Evolutionary conservation across 2,113 vertebrate species (phyloP).

Genomic region (Isichthys henryi): DNA sequence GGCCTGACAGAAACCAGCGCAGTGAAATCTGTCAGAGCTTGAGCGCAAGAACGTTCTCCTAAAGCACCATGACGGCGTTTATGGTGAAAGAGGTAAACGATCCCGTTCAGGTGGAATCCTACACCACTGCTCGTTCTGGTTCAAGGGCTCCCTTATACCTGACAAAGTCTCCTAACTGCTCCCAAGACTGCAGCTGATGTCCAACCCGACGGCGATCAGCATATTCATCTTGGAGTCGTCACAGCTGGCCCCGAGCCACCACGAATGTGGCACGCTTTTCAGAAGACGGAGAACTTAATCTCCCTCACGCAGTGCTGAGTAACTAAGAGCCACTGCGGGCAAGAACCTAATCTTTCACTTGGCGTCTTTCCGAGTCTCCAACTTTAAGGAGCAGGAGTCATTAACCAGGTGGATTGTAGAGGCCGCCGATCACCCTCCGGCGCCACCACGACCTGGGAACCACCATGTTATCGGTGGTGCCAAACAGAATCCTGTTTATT

Average conservation of each 20-base stretch:
- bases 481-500: constrained; percentile 21
- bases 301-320: not conserved
- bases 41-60: not conserved
- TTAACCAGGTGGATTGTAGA: not conserved
- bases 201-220: not conserved
- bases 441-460: not conserved
- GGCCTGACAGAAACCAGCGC: not conserved
- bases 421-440: not conserved
- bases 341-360: constrained; percentile 1
- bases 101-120: not conserved
- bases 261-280: not conserved
- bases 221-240: not conserved
- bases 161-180: not conserved
- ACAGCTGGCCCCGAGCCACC: not conserved
- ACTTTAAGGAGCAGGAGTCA: not conserved
- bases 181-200: not conserved
- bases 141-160: not conserved
- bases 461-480: constrained; percentile 7
- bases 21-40: not conserved
- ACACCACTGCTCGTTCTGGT: not conserved
- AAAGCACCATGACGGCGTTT: not conserved
- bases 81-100: not conserved
- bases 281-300: not conserved
- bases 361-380: not conserved
- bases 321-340: not conserved